Conservation (phyloP, 1,140 invertebrate genomes). For the Drosophila mayri region DNA sequence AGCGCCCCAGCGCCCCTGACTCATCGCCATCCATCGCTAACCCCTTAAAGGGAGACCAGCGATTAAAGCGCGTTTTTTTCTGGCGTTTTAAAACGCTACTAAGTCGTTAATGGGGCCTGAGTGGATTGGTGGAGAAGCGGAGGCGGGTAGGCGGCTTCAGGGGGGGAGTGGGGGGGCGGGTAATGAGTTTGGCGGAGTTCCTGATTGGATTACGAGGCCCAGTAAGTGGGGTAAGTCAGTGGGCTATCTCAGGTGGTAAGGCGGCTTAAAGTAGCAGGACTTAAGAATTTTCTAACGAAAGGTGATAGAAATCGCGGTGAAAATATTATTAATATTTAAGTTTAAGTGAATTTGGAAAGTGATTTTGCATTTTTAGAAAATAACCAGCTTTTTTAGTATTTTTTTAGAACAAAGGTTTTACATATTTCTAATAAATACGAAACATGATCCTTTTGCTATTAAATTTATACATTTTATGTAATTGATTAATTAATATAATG, state of each 20-base stretch:
- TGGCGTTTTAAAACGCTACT: conserved; percentile 46
- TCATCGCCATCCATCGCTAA: conserved; percentile 20
- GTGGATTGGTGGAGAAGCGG: conserved; percentile 17
- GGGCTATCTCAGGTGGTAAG: conserved; percentile 1
- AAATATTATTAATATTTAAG: neutral
- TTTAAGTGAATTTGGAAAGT: no score
- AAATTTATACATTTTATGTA: no score
- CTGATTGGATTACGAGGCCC: conserved; percentile 43
- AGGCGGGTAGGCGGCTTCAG: neutral
- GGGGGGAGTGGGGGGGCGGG: conserved; percentile 13
- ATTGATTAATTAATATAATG: no score
- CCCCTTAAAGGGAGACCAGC: conserved; percentile 39
- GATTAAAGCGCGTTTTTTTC: conserved; percentile 38
- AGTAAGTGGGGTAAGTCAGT: neutral
- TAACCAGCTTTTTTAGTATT: no score
- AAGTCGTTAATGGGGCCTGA: conserved; percentile 52
- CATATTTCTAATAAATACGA: no score
- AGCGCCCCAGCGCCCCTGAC: neutral
- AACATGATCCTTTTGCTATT: no score
- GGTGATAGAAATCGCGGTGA: neutral
- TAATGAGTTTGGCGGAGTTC: conserved; percentile 49
- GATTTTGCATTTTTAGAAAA: no score
- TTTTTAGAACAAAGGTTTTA: no score
- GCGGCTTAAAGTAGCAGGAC: conserved; percentile 4
- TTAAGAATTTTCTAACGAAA: no score